Evolutionary conservation across 1,140 invertebrate species (phyloP), one percentile per base, ranked within the genome.

Genomic region (Oncopeltus fasciatus): DNA sequence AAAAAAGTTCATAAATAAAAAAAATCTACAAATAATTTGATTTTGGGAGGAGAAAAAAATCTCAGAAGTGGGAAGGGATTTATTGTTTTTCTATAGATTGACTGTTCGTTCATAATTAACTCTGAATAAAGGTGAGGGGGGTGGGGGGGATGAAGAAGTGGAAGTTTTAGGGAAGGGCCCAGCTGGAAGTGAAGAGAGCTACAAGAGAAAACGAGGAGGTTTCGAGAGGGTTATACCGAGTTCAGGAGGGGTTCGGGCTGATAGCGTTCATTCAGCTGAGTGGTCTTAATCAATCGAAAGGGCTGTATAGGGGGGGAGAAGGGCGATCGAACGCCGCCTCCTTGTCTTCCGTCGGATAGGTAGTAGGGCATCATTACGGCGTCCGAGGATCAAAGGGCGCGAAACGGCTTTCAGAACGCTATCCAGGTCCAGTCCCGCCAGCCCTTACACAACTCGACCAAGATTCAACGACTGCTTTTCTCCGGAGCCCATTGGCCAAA

Each of bases 231-330:
- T 21, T 27, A 21, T 56, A 27, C 21, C 21, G 51, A 56, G n/a
- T n/a, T n/a, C n/a, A n/a, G n/a, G n/a, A n/a, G n/a, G 28, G 56
- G 56, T 57, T 29, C 24, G 56, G 56, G 29, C 57, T 43, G 57
- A 59, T 59, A 59, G 57, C 57, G 9, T 59, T 59, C 57, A 59
- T 59, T 59, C 57, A 59, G 18, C 33, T 59, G 57, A 59, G 57
- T 59, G 38, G 57, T 59, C 57, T 59, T 44, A 59, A 59, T 59
- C 57, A 59, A 59, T 59, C 57, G 31, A 38, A 59, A 59, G 31
- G 31, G 31, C 5, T 38, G 14, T 38, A 38, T 14, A 8, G 5
- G 5, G 5, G 31, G 31, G 31, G 5, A 8, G 31, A 14, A 38
- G 31, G 5, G 31, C 31, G 49, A 18, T 18, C 18, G 26, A 53